Base-by-base conservation (phyloP, 2,797 vertebrate genomes). In the Platyrinchus mystaceus region DNA sequence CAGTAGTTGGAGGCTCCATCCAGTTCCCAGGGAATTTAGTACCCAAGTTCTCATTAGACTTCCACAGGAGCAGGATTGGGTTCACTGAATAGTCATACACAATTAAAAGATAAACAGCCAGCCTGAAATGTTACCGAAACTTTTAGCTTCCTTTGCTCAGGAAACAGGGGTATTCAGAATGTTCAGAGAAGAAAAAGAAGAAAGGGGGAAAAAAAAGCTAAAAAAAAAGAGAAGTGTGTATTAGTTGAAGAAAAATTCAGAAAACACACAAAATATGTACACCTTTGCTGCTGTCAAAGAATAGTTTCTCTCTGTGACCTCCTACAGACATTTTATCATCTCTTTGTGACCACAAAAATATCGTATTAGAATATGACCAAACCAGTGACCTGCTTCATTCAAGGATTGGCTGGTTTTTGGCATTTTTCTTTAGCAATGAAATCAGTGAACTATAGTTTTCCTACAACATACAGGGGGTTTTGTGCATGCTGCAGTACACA, bases 61-160 rank as follows among this genome's bases (percentile, higher is more conserved):
- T 91, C 94, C 68, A 64, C 50, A 55, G 77, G 77, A 94, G 85
- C 81, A 89, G 89, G 93, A 90, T 22, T 93, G 89, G 91, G 66
- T 96, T 95, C 96, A 95, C 87, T 89, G 92, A 89, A 79, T 91
- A 93, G 82, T 90, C 87, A 79, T 90, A 74, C 78, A 82, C 83
- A 94, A 93, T 93, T 89, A 92, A 95, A 91, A 90, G 94, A 93
- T 87, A 94, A 96, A 92, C 83, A 81, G 60, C 12, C 79, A 87
- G 88, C 32, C 80, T 90, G 77, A 95, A 93, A 89, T 50, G 70
- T 67, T 93, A 91, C 58, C 2, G 14, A 82, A 95, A 95, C 87
- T 84, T 91, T 84, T 47, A 91, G 77, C 49, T 93, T 74, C 63
- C 74, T 87, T 50, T 67, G 27, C 56, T 94, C 11, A 37, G 53